These are phyloP conservation scores for Monopterus albus DNA, from an alignment of 2,113 vertebrate species.

Conservation along the genomic window DNA sequence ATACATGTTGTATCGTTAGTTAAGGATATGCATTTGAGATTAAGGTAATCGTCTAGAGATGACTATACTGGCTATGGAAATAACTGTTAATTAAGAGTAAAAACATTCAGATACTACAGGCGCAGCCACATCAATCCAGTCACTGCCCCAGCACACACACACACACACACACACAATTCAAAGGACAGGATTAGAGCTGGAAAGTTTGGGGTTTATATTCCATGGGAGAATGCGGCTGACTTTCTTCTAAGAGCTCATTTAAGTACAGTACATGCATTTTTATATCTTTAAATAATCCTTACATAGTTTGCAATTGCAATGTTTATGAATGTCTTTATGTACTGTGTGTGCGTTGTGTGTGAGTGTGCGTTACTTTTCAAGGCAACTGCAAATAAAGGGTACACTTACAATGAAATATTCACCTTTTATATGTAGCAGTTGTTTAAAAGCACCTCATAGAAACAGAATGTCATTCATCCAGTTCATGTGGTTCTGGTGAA, in stretches of 20 bases:
- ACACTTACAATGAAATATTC: slow-evolving; percentile 2
- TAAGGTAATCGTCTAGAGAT: slow-evolving; percentile 36
- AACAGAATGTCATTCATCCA: neutral
- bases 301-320: neutral
- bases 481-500: neutral
- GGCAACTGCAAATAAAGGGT: slow-evolving; percentile 1
- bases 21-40: slow-evolving; percentile 30
- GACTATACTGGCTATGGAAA: slow-evolving; percentile 29
- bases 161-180: slow-evolving; percentile 7
- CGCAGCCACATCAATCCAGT: neutral
- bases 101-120: slow-evolving; percentile 11
- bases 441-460: neutral
- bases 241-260: slow-evolving; percentile 16
- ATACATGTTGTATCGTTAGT: slow-evolving; percentile 28
- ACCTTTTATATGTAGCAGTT: neutral
- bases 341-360: neutral
- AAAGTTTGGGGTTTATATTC: slow-evolving; percentile 24
- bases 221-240: slow-evolving; percentile 30
- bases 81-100: slow-evolving; percentile 32
- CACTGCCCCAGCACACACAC: neutral
- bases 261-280: slow-evolving; percentile 14
- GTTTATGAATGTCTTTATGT: neutral
- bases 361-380: neutral
- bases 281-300: neutral
- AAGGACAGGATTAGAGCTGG: slow-evolving; percentile 16